A percentile compares a stretch with the other conserved stretches of the same genome.
Evolutionary conservation across 2,797 vertebrate genomes (phyloP).

Genomic region (Stomatorhinus walkeri): DNA sequence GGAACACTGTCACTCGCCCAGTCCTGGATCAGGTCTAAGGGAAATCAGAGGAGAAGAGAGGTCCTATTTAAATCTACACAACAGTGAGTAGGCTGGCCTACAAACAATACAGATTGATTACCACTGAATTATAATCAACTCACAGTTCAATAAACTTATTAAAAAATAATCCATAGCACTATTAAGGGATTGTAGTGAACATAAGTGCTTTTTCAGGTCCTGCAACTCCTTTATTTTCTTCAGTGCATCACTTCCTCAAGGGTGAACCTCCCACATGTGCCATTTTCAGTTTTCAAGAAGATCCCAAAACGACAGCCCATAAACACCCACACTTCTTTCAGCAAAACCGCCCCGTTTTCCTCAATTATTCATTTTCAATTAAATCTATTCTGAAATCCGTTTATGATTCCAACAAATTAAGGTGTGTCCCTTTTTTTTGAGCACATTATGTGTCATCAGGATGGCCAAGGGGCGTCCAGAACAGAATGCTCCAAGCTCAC

Average conservation of each 20-base stretch:
- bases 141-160: background rate
- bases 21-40: constrained; percentile 90
- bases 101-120: background rate
- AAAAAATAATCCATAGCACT: background rate
- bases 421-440: background rate
- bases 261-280: background rate
- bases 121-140: background rate
- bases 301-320: background rate
- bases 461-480: background rate
- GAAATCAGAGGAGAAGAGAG: background rate
- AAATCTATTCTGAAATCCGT: background rate
- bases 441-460: background rate
- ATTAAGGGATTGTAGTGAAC: background rate
- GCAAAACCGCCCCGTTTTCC: background rate
- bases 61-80: background rate
- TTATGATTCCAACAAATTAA: background rate
- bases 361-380: background rate
- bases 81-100: background rate
- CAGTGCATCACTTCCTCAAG: background rate
- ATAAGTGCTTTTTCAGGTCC: background rate
- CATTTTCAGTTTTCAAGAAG: background rate
- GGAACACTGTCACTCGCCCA: constrained; percentile 94
- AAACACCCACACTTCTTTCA: background rate
- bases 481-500: constrained; percentile 50
- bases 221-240: background rate